These are phyloP conservation scores for Micromesistius poutassou DNA, from an alignment of 2,797 vertebrate genomes.

Conservation along the genomic window DNA sequence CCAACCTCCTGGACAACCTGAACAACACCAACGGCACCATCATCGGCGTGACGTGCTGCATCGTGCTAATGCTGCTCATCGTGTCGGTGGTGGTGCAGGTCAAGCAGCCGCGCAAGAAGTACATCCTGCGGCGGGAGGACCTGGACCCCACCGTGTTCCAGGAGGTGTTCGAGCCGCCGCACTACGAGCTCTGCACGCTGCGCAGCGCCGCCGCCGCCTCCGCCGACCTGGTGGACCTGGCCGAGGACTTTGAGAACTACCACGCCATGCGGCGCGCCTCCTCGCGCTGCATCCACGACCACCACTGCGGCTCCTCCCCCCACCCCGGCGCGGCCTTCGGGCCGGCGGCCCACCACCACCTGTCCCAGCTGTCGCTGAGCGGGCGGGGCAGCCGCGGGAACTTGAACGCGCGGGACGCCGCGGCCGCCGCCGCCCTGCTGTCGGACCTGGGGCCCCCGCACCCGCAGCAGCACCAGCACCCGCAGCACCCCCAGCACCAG, in stretches of 20 bases:
- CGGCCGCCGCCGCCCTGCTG: constrained; percentile 75
- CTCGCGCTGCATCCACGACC: constrained; percentile 94
- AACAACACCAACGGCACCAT: constrained; percentile 96
- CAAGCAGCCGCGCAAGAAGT: constrained; percentile 98
- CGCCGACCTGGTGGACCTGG: constrained; percentile 88
- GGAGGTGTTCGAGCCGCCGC: constrained; percentile 96
- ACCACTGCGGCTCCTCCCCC: constrained; percentile 89
- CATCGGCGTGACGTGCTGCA: constrained; percentile 94
- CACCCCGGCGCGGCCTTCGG: constrained; percentile 53
- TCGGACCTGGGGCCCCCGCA: constrained; percentile 79
- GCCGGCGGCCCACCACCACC: neutral
- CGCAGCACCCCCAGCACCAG: neutral
- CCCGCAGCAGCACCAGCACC: neutral
- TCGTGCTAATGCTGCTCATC: constrained; percentile 93
- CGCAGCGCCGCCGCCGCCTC: constrained; percentile 80
- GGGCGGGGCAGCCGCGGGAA: constrained; percentile 79
- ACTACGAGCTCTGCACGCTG: constrained; percentile 95
- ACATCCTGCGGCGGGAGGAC: constrained; percentile 90
- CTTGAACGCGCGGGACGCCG: constrained; percentile 83
- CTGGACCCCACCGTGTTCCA: constrained; percentile 97
- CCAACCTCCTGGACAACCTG: constrained; percentile 94
- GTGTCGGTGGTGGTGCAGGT: constrained; percentile 95
- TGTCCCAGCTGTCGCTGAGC: constrained; percentile 31
- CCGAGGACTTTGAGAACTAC: constrained; percentile 94
- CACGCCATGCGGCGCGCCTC: constrained; percentile 92